These are phyloP conservation scores for Aspidiotus rigidus DNA, from an alignment of 2,888 invertebrate genomes.

Conservation along the genomic window DNA sequence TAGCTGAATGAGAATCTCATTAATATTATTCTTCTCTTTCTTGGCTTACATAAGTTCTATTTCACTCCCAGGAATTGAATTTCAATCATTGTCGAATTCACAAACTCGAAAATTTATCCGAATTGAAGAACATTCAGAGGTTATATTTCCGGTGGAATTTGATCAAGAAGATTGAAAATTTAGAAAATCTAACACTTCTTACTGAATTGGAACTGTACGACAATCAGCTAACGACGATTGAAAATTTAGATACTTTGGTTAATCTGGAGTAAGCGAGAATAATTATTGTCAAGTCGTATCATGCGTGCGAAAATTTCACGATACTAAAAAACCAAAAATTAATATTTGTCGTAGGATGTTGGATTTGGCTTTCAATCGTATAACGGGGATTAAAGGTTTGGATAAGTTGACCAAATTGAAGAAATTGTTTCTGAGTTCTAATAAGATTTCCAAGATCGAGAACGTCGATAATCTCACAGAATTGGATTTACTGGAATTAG, in stretches of 20 bases:
- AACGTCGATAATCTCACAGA: slow-evolving; percentile 71
- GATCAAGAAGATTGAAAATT: slow-evolving; percentile 86
- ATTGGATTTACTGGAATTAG: slow-evolving; percentile 79
- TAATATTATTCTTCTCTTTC: background rate
- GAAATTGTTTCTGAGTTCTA: slow-evolving; percentile 80
- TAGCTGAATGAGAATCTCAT: slow-evolving; percentile 17
- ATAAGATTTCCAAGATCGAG: slow-evolving; percentile 77
- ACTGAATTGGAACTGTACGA: slow-evolving; percentile 90
- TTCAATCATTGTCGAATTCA: slow-evolving; percentile 80
- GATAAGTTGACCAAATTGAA: slow-evolving; percentile 63
- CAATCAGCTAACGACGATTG: slow-evolving; percentile 87
- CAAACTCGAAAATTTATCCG: slow-evolving; percentile 74
- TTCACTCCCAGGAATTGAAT: slow-evolving; percentile 56
- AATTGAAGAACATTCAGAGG: slow-evolving; percentile 62
- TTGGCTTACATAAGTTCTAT: background rate
- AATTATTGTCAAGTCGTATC: slow-evolving; percentile 9
- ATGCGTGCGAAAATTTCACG: background rate
- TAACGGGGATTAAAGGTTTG: slow-evolving; percentile 75
- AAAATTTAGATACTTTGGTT: slow-evolving; percentile 74
- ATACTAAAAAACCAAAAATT: background rate
- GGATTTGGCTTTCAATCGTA: slow-evolving; percentile 91
- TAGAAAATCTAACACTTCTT: slow-evolving; percentile 64
- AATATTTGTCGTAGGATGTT: slow-evolving; percentile 58
- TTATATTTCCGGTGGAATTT: slow-evolving; percentile 89
- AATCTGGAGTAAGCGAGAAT: slow-evolving; percentile 72